Base-by-base conservation (phyloP, 1,140 invertebrate genomes). In the Ceratosolen fusciceps region DNA sequence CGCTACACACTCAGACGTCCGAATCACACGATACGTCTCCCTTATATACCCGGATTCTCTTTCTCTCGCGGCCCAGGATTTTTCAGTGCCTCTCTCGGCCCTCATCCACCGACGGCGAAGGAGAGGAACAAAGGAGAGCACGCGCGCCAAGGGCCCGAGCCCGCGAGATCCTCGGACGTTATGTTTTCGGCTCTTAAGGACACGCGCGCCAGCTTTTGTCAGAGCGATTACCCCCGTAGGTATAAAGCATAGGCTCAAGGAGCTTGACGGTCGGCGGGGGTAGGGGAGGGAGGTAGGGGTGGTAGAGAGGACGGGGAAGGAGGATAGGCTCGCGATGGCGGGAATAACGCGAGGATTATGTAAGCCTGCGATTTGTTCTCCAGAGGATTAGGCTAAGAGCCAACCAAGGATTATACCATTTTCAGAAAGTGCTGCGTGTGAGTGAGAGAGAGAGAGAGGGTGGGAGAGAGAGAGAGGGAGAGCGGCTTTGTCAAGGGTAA, bases 1-100 rank as follows among this genome's bases (percentile, higher is more conserved):
- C n/a, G n/a, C n/a, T n/a, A n/a, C n/a, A n/a, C n/a, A 70, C 67
- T 70, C 47, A 70, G 67, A 37, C 67, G 37, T 47, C 67, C 37
- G 47, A 70, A 70, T 47, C 67, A n/a, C 24, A 26, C 67, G 67
- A 70, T 70, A 70, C n/a, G 31, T 16, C 26, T 72, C 19, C 39
- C 47, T 21, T 52, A 37, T 37, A 21, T 14, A 16, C 37, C 26
- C 1, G 21, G 8, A 26, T 37, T 39, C 24, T 39, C 7, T 39
- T 39, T 21, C 34, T 67, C 29, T 2, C 62, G 62, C 29, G 9
- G 31, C 31, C 12, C 49, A 52, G 68, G 75, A 80, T 80, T 77
- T 77, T 74, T 80, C 79, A 80, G 37, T 19, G 54, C 1, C 26
- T 16, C 12, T 16, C 12, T 3, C 58, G 26, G 5, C 39, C 39